These are phyloP conservation scores for Pyrgilauda ruficollis DNA, from an alignment of 2,113 vertebrate species.

Conservation along the genomic window DNA sequence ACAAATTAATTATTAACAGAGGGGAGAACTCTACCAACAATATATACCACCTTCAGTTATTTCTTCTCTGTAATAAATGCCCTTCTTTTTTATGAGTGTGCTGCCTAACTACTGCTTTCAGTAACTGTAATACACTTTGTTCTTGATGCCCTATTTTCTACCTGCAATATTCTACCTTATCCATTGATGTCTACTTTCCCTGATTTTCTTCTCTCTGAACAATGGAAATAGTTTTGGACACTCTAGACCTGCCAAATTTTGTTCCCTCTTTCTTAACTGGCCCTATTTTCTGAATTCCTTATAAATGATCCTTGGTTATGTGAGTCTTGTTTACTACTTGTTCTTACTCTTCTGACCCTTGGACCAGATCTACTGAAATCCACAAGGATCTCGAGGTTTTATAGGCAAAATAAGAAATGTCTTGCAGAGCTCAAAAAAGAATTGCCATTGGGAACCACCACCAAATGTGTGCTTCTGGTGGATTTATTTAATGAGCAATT, in stretches of 20 bases:
- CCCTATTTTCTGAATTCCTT: background rate
- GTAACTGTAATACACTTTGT: background rate
- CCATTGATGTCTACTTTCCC: background rate
- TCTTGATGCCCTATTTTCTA: background rate
- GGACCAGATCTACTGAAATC: background rate
- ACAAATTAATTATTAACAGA: conserved; percentile 36
- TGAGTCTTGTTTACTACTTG: background rate
- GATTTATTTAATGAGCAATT: background rate
- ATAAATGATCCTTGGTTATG: background rate
- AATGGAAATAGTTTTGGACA: background rate
- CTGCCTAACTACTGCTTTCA: background rate
- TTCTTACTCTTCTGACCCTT: background rate
- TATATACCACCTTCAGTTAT: background rate
- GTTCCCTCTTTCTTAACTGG: background rate
- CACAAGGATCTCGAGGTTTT: background rate
- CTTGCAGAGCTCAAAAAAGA: background rate
- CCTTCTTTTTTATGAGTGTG: background rate
- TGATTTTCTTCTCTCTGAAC: background rate
- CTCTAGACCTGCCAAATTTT: background rate
- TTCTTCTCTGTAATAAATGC: background rate
- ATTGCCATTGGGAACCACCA: background rate
- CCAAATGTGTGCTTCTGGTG: background rate
- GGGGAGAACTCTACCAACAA: background rate
- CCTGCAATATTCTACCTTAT: background rate
- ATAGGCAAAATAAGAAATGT: background rate